These are phyloP conservation scores for Dinocampus coccinellae DNA, from an alignment of 2,888 invertebrate species.

Conservation along the genomic window DNA sequence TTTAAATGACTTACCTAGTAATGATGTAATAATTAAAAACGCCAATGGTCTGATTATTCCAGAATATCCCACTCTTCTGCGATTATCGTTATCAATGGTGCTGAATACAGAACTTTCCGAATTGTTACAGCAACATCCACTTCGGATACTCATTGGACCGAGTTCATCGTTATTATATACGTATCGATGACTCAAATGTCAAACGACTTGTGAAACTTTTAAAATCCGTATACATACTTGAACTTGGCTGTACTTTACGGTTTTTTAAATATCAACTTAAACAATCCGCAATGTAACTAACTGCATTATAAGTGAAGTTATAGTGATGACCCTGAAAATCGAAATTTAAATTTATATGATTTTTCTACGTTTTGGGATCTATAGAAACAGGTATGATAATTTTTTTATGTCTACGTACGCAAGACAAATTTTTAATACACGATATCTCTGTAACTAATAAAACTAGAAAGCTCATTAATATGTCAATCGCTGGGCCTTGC, in stretches of 20 bases:
- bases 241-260: neutral
- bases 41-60: constrained; percentile 57
- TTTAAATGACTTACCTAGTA: constrained; percentile 54
- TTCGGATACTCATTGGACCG: constrained; percentile 56
- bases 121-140: constrained; percentile 51
- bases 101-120: constrained; percentile 53
- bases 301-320: too few species aligned
- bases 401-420: too few species aligned
- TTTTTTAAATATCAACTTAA: too few species aligned
- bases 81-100: constrained; percentile 33
- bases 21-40: constrained; percentile 59
- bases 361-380: too few species aligned
- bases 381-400: too few species aligned
- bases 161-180: constrained; percentile 28
- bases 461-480: too few species aligned
- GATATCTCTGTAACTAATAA: too few species aligned
- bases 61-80: constrained; percentile 49
- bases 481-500: too few species aligned
- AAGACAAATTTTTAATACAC: too few species aligned
- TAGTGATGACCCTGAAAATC: too few species aligned
- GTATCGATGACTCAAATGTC: constrained; percentile 28
- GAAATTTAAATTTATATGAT: too few species aligned
- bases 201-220: neutral
- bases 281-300: too few species aligned
- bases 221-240: neutral